A percentile compares a stretch with the other conserved stretches of the same genome.
Evolutionary conservation across 2,797 vertebrate genomes (phyloP).

Genomic region (Danionella dracula): DNA sequence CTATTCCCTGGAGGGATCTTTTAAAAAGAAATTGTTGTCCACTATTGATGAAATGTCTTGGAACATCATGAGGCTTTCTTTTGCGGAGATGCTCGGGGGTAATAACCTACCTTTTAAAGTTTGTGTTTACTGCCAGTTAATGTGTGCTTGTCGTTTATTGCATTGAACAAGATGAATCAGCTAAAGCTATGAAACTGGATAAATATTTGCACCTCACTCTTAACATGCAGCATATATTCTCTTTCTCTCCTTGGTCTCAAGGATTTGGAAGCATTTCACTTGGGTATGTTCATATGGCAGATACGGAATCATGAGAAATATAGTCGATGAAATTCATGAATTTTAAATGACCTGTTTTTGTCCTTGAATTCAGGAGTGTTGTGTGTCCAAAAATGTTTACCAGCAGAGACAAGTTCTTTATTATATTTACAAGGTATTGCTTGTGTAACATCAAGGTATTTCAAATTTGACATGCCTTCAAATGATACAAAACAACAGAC

Average conservation of each 20-base stretch:
- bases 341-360: background rate
- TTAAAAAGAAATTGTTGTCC: constrained; percentile 16
- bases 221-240: background rate
- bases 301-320: constrained; percentile 3
- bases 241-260: background rate
- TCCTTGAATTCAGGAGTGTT: background rate
- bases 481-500: too few species aligned
- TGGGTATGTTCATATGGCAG: constrained; percentile 12
- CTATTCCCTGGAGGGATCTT: constrained; percentile 5
- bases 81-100: background rate
- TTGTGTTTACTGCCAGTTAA: constrained; percentile 27
- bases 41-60: constrained; percentile 14
- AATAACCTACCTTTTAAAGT: constrained; percentile 18
- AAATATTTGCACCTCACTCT: background rate
- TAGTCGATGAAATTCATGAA: constrained; percentile 10
- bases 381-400: background rate
- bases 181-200: background rate
- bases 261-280: constrained; percentile 12
- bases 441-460: too few species aligned
- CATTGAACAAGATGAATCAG: background rate
- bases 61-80: background rate
- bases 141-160: constrained; percentile 12
- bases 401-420: background rate
- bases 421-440: too few species aligned
- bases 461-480: too few species aligned